These are phyloP conservation scores for Dasypolia templi DNA, from an alignment of 2,888 invertebrate species.

Conservation along the genomic window DNA sequence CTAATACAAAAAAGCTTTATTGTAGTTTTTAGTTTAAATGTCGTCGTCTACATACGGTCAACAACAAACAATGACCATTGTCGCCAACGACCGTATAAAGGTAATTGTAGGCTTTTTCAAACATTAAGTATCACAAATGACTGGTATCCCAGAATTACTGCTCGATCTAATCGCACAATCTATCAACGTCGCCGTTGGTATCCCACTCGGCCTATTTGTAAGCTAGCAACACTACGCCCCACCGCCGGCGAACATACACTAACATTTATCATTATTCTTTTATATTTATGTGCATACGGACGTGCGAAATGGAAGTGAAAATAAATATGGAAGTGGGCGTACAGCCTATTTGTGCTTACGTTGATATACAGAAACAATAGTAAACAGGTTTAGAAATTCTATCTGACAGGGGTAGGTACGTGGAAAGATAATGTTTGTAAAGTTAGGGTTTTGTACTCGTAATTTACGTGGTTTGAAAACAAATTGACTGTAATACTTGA, in stretches of 20 bases:
- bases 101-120: slow-evolving; percentile 39
- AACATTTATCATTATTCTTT: slow-evolving; percentile 75
- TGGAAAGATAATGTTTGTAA: slow-evolving; percentile 28
- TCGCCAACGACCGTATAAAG: slow-evolving; percentile 14
- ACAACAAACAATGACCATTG: slow-evolving; percentile 6
- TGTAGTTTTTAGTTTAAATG: neutral
- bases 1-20: neutral
- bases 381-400: slow-evolving; percentile 31
- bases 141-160: slow-evolving; percentile 60
- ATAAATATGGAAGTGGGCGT: slow-evolving; percentile 42
- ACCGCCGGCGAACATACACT: slow-evolving; percentile 46
- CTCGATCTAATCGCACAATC: slow-evolving; percentile 72
- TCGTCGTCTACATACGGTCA: neutral
- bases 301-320: slow-evolving; percentile 58
- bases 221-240: slow-evolving; percentile 57
- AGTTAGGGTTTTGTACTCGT: too few relatives aligned
- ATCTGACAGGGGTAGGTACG: slow-evolving; percentile 5
- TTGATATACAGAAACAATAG: slow-evolving; percentile 38
- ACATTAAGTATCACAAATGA: slow-evolving; percentile 62
- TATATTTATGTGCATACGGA: slow-evolving; percentile 69
- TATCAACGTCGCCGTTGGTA: slow-evolving; percentile 73
- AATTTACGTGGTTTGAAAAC: slow-evolving; percentile 27
- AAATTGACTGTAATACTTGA: slow-evolving; percentile 22
- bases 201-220: slow-evolving; percentile 70
- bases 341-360: slow-evolving; percentile 28